Evolutionary conservation across 2,113 vertebrate species (phyloP).

Genomic region (Heterocephalus glaber): DNA sequence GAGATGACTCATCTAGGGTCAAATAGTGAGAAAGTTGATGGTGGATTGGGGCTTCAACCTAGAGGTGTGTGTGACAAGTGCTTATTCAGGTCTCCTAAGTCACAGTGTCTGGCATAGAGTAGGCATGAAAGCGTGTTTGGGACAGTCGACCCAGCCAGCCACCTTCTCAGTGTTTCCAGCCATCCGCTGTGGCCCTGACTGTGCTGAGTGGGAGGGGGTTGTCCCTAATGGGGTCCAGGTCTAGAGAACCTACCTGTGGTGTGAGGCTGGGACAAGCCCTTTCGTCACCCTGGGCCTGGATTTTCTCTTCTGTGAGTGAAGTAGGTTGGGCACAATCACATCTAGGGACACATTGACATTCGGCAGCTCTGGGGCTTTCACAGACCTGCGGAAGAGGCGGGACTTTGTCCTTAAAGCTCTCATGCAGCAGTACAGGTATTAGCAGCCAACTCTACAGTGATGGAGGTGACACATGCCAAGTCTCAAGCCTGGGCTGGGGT

Average conservation of each 20-base stretch:
- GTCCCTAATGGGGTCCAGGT: background rate
- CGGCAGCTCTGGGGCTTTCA: background rate
- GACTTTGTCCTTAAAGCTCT: background rate
- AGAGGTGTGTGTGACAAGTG: background rate
- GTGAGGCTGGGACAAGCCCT: too few species aligned
- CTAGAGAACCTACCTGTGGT: background rate
- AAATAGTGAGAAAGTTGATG: background rate
- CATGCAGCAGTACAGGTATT: too few species aligned
- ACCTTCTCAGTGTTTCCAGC: background rate
- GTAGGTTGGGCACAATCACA: background rate
- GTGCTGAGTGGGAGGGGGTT: background rate
- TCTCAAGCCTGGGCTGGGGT: background rate
- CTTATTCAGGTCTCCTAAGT: background rate
- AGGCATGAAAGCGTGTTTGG: background rate
- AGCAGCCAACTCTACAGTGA: background rate
- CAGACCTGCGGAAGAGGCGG: background rate
- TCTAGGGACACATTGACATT: background rate
- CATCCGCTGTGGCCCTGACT: background rate
- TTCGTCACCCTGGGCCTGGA: background rate
- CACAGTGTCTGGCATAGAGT: background rate
- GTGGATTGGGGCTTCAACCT: background rate
- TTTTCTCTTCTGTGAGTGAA: background rate
- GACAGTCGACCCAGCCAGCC: background rate
- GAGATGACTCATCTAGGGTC: background rate
- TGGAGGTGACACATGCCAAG: background rate